A percentile compares a stretch with the other conserved stretches of the same genome.
Conservation (phyloP, 2,888 invertebrate genomes). For the Campoletis raptor region DNA sequence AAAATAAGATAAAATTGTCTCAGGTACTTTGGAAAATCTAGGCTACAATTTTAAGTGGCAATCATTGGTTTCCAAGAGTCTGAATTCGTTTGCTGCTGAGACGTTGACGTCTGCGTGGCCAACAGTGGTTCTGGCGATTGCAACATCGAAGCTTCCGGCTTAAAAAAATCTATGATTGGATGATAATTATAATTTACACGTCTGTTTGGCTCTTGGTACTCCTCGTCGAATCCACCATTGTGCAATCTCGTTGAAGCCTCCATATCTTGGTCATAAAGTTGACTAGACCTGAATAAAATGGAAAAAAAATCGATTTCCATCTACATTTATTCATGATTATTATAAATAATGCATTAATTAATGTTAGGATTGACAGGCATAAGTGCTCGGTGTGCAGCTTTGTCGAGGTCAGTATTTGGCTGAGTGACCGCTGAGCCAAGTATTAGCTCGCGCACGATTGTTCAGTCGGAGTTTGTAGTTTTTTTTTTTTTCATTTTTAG, state of each 20-base stretch:
- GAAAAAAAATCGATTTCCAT: neutral
- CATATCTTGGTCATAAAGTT: slow-evolving; percentile 76
- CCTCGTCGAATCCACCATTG: slow-evolving; percentile 81
- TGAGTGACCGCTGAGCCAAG: too few relatives aligned
- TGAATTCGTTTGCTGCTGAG: slow-evolving; percentile 61
- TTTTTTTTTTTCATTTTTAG: too few relatives aligned
- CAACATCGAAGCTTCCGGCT: slow-evolving; percentile 83
- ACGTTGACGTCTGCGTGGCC: slow-evolving; percentile 62
- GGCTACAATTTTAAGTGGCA: slow-evolving; percentile 72
- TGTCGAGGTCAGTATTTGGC: neutral
- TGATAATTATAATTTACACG: slow-evolving; percentile 93
- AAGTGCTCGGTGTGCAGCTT: too few relatives aligned
- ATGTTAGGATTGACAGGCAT: too few relatives aligned
- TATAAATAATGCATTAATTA: neutral
- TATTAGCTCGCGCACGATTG: too few relatives aligned
- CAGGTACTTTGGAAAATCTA: slow-evolving; percentile 76
- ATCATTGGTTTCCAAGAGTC: slow-evolving; percentile 83
- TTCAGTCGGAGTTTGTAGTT: too few relatives aligned
- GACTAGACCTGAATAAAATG: slow-evolving; percentile 74
- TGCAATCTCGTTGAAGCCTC: slow-evolving; percentile 75
- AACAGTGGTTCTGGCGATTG: slow-evolving; percentile 75
- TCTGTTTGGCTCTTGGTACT: slow-evolving; percentile 83
- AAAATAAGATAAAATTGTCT: slow-evolving; percentile 61
- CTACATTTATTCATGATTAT: neutral
- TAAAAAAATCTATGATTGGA: slow-evolving; percentile 93